Evolutionary conservation across 2,797 vertebrate genomes (phyloP), one percentile per base, ranked within the genome.

Genomic region (Tarsius wallacei): DNA sequence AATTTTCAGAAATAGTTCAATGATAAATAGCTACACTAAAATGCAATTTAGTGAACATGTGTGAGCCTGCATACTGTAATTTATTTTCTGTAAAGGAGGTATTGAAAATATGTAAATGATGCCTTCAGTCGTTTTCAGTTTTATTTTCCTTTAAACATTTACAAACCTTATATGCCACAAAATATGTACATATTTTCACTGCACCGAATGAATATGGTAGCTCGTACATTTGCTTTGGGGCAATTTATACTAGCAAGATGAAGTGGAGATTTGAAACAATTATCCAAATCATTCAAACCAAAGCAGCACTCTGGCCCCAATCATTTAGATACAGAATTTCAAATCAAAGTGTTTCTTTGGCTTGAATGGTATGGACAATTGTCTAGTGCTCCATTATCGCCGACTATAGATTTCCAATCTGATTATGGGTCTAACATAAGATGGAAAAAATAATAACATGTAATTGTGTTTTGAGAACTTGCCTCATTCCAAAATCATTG

Each of bases 21-120:
- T 94, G 96, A 97, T 93, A 97, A 97, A 96, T 96, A 93, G 87
- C 89, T 93, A 82, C 49, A 86, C 68, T 57, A 73, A 93, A 97
- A 96, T 94, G 87, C 80, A 98, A 96, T 98, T 94, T 97, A 66
- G 61, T 77, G 90, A 93, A 90, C 94, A 93, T 74, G 81, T 92
- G 59, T 96, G 97, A 96, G 77, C 81, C 73, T 85, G 28, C 28
- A 88, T 80, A 51, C 55, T 94, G 42, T 92, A 95, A 97, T 97
- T 97, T 97, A 92, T 95, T 96, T 96, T 97, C 92, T 92, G 24
- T 89, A 92, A 95, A 97, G 28, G 71, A 97, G 81, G 47, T 96
- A 96, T 96, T 97, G 90, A 97, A 95, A 97, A 97, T 93, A 97
- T 96, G 90, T 93, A 98, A 98, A 97, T 98, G 93, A 91, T 76